These are phyloP conservation scores for Poecilobothrus nobilitatus DNA, from an alignment of 2,888 invertebrate species.

Conservation along the genomic window DNA sequence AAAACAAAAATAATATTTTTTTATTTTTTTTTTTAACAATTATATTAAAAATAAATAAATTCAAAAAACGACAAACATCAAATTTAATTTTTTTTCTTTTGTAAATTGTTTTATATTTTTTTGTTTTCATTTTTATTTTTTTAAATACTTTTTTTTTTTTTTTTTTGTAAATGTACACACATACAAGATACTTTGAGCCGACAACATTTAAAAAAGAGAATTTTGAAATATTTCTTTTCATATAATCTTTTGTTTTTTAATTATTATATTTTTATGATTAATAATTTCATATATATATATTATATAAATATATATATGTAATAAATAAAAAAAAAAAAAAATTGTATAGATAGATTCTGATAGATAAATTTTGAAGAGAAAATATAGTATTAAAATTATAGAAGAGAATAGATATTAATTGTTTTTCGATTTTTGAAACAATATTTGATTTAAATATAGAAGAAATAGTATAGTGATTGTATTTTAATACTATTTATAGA, in stretches of 20 bases:
- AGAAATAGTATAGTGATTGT: no score
- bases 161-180: conserved; percentile 34
- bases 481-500: no score
- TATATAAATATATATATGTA: not conserved
- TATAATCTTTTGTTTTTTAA: not conserved
- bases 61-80: conserved; percentile 6
- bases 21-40: not conserved
- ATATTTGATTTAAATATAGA: no score
- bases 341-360: not conserved
- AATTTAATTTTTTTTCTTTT: not conserved
- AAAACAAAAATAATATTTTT: no score
- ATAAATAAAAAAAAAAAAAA: not conserved
- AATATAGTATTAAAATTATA: no score
- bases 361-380: no score
- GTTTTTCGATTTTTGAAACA: no score
- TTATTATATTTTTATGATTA: conserved; percentile 9
- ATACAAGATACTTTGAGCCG: conserved; percentile 46
- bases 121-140: conserved; percentile 10
- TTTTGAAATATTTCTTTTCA: conserved; percentile 7
- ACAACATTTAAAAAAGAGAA: conserved; percentile 26
- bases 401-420: no score
- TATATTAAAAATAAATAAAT: not conserved
- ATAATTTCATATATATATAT: not conserved
- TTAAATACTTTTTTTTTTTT: conserved; percentile 21
- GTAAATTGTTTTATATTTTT: not conserved